Percentiles rank a stretch among this genome's conserved stretches.
Evolutionary conservation across 1,140 invertebrate species (phyloP).

Genomic region (Cydia splendana): DNA sequence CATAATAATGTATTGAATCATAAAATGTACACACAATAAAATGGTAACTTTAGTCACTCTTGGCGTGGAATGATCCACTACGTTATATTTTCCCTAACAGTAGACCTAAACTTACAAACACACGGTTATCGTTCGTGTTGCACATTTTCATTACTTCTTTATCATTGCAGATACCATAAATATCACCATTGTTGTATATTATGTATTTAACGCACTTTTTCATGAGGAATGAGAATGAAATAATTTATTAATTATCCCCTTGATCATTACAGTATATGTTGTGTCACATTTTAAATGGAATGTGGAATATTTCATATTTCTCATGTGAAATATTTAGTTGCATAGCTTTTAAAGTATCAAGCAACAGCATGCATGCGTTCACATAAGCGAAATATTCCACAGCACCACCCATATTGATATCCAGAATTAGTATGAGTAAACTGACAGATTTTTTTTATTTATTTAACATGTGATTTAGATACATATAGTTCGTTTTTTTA

Average conservation of each 20-base stretch:
- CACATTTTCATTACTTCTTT: background rate
- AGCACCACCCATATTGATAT: too few species aligned
- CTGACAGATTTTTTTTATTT: too few species aligned
- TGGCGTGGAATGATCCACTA: too few species aligned
- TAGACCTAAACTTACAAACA: background rate
- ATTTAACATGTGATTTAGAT: too few species aligned
- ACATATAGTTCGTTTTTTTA: too few species aligned
- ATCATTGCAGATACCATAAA: background rate
- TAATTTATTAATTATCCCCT: background rate
- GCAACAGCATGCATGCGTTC: too few species aligned
- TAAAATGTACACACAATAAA: too few species aligned
- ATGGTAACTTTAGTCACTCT: too few species aligned
- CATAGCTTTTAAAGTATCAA: too few species aligned
- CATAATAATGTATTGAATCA: too few species aligned
- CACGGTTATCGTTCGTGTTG: background rate
- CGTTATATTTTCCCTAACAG: background rate
- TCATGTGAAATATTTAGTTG: background rate
- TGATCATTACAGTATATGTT: background rate
- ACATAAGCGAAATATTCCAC: too few species aligned
- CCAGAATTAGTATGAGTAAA: too few species aligned
- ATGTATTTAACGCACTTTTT: background rate
- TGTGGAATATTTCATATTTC: background rate
- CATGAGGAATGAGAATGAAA: background rate
- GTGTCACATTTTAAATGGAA: background rate
- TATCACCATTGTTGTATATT: slow-evolving; percentile 2